Percentiles rank a stretch among this genome's conserved stretches.
Conservation (phyloP, 2,797 vertebrate species). For the Macroramphosus scolopax region DNA sequence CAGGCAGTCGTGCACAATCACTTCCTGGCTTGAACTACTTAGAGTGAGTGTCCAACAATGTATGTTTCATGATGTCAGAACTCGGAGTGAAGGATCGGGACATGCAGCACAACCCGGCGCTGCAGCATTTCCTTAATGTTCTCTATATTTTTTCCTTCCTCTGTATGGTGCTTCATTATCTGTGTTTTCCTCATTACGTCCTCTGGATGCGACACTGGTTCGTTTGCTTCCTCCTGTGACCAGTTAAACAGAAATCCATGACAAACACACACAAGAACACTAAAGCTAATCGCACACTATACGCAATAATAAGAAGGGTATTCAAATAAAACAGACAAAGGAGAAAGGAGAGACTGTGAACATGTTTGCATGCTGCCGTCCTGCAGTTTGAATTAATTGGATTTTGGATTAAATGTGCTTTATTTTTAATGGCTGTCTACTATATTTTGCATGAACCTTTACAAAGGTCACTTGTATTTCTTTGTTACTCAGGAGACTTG, state of each 20-base stretch:
- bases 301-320: slow-evolving; percentile 58
- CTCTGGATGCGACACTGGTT: slow-evolving; percentile 38
- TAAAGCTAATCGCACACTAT: slow-evolving; percentile 38
- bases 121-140: too few relatives aligned
- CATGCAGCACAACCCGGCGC: not conserved
- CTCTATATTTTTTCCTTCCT: not conserved
- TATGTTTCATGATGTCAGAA: slow-evolving; percentile 9
- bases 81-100: not conserved
- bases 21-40: slow-evolving; percentile 16
- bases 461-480: slow-evolving; percentile 11
- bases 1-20: slow-evolving; percentile 12
- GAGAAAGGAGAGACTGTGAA: slow-evolving; percentile 13
- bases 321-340: slow-evolving; percentile 62
- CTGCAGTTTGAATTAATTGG: slow-evolving; percentile 36
- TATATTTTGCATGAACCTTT: slow-evolving; percentile 1
- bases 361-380: slow-evolving; percentile 35
- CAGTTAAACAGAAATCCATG: slow-evolving; percentile 44
- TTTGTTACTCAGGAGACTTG: slow-evolving; percentile 26
- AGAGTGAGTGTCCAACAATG: slow-evolving; percentile 6
- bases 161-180: slow-evolving; percentile 3
- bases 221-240: slow-evolving; percentile 14
- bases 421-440: not conserved
- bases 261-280: slow-evolving; percentile 18
- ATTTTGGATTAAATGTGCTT: slow-evolving; percentile 10
- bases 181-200: slow-evolving; percentile 27